These are phyloP conservation scores for Heliconius charithonia DNA, from an alignment of 2,888 invertebrate species.

Conservation along the genomic window DNA sequence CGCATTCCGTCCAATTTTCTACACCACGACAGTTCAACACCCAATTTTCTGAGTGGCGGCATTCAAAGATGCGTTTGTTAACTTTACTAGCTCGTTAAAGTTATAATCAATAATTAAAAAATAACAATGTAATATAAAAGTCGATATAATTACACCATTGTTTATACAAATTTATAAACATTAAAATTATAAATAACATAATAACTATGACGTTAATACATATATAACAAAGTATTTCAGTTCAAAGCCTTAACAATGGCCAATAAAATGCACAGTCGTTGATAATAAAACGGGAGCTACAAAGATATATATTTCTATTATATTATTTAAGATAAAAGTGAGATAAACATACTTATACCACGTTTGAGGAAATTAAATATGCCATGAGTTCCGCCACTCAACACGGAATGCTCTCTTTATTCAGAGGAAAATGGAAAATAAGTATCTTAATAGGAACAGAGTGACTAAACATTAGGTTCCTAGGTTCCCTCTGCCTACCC, in stretches of 20 bases:
- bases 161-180: neutral
- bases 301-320: constrained; percentile 1
- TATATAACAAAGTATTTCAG: neutral
- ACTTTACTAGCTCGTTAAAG: neutral
- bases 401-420: no score
- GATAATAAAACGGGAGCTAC: neutral
- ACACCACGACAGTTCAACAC: neutral
- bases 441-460: no score
- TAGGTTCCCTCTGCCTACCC: no score
- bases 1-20: neutral
- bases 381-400: no score
- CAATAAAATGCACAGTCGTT: neutral
- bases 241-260: constrained; percentile 10
- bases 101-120: neutral
- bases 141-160: neutral
- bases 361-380: no score
- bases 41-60: neutral
- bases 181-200: neutral
- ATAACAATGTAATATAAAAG: neutral
- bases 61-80: neutral
- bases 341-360: no score
- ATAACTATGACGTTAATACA: neutral
- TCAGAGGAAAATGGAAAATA: no score
- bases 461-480: no score
- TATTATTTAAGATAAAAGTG: neutral